These are phyloP conservation scores for Andrena camellia DNA, from an alignment of 2,888 invertebrate species.

Conservation along the genomic window DNA sequence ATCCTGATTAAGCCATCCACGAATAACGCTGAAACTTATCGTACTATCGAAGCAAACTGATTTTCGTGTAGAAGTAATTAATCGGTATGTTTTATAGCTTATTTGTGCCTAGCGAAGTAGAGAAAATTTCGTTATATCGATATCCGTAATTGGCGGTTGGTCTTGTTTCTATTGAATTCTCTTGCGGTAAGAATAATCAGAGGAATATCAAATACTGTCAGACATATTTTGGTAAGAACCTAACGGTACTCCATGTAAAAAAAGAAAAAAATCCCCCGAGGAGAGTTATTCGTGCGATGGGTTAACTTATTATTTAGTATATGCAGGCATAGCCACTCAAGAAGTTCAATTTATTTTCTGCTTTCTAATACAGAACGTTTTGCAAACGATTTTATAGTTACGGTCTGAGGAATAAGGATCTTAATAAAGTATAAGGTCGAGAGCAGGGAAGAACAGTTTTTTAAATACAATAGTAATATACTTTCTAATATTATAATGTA, in stretches of 20 bases:
- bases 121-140: constrained; percentile 12
- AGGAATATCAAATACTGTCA: constrained; percentile 48
- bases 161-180: constrained; percentile 35
- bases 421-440: constrained; percentile 67
- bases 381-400: constrained; percentile 71
- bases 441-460: constrained; percentile 69
- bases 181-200: constrained; percentile 49
- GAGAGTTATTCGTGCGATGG: constrained; percentile 73
- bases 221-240: constrained; percentile 47
- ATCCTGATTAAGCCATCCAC: constrained; percentile 73
- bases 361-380: constrained; percentile 71
- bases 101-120: constrained; percentile 29
- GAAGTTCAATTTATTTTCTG: constrained; percentile 74
- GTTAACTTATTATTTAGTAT: constrained; percentile 75
- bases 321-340: constrained; percentile 70
- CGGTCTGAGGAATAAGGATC: constrained; percentile 66
- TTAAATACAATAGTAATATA: constrained; percentile 76
- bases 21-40: constrained; percentile 68
- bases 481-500: constrained; percentile 77
- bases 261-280: constrained; percentile 23
- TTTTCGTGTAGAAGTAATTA: constrained; percentile 34
- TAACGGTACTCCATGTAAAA: constrained; percentile 23
- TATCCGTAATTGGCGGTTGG: constrained; percentile 12
- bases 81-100: constrained; percentile 38
- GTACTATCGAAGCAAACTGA: constrained; percentile 28